Evolutionary conservation across 2,888 invertebrate species (phyloP).

Genomic region (Callyntrura guangdongensis): DNA sequence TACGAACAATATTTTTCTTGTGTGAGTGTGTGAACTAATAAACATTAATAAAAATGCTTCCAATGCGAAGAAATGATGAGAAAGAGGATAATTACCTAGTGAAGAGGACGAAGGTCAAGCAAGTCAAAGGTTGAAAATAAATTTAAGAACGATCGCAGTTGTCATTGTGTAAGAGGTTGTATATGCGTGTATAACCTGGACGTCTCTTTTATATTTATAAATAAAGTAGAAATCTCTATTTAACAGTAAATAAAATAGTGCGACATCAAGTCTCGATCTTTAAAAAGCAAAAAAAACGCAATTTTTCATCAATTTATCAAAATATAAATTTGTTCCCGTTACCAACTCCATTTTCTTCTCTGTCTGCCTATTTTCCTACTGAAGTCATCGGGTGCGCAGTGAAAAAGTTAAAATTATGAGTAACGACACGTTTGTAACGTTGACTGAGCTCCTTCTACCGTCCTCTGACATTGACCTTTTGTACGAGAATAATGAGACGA

Average conservation of each 20-base stretch:
- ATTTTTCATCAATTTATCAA: neutral
- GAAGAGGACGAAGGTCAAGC: conserved; percentile 65
- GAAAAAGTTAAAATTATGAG: conserved; percentile 73
- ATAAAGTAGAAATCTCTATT: too few relatives aligned
- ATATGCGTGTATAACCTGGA: neutral
- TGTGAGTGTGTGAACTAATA: neutral
- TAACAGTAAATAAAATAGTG: conserved; percentile 11
- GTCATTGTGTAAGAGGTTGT: neutral
- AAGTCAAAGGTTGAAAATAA: conserved; percentile 62
- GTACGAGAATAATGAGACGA: conserved; percentile 81
- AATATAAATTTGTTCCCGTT: neutral
- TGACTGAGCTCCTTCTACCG: conserved; percentile 79
- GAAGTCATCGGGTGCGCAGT: conserved; percentile 12
- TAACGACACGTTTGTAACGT: conserved; percentile 79
- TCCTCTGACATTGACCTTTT: conserved; percentile 81
- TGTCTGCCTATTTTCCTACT: neutral
- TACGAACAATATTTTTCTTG: neutral
- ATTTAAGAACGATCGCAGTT: neutral
- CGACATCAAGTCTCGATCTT: neutral
- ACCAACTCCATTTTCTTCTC: neutral
- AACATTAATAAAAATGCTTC: conserved; percentile 60
- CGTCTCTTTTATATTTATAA: too few relatives aligned
- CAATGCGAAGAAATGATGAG: conserved; percentile 10
- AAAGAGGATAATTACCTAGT: conserved; percentile 32
- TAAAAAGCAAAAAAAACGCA: neutral